These are phyloP conservation scores for Drosophila sordidula DNA, from an alignment of 2,888 invertebrate genomes.

Conservation along the genomic window DNA sequence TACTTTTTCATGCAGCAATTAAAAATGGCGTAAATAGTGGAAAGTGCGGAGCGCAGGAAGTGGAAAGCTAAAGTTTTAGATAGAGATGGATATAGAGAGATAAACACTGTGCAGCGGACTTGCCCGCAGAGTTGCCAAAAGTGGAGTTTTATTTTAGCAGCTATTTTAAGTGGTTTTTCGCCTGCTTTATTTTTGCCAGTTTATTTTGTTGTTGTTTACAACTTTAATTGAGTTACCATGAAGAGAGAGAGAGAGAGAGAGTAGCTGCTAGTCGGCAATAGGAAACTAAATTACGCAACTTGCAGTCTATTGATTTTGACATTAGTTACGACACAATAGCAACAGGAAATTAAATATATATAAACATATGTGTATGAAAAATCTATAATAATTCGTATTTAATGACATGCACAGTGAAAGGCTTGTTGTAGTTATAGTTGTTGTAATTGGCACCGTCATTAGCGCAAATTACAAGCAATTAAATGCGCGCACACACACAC, in stretches of 20 bases:
- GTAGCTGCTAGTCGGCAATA: constrained; percentile 1
- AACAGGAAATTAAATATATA: constrained; percentile 6
- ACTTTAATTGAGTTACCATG: constrained; percentile 57
- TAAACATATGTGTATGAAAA: constrained; percentile 9
- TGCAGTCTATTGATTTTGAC: constrained; percentile 54
- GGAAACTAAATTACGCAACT: constrained; percentile 41
- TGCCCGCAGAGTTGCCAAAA: constrained; percentile 48
- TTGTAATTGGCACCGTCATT: constrained; percentile 68
- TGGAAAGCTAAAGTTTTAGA: constrained; percentile 30
- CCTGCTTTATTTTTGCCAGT: constrained; percentile 24
- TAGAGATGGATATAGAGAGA: constrained; percentile 39
- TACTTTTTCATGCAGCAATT: constrained; percentile 80
- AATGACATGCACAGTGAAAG: constrained; percentile 54
- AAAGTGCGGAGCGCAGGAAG: constrained; percentile 4
- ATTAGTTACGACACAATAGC: constrained; percentile 28
- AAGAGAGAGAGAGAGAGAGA: neutral
- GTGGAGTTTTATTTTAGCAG: constrained; percentile 53
- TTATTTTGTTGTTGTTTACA: constrained; percentile 25
- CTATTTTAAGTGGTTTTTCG: constrained; percentile 63
- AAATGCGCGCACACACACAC: constrained; percentile 52
- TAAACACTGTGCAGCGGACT: constrained; percentile 36
- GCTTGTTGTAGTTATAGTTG: constrained; percentile 20
- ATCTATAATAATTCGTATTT: constrained; percentile 66
- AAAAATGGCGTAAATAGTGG: constrained; percentile 78
- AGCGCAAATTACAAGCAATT: constrained; percentile 79